Base-by-base conservation (phyloP, 1,140 invertebrate genomes). In the Ectropis grisescens region DNA sequence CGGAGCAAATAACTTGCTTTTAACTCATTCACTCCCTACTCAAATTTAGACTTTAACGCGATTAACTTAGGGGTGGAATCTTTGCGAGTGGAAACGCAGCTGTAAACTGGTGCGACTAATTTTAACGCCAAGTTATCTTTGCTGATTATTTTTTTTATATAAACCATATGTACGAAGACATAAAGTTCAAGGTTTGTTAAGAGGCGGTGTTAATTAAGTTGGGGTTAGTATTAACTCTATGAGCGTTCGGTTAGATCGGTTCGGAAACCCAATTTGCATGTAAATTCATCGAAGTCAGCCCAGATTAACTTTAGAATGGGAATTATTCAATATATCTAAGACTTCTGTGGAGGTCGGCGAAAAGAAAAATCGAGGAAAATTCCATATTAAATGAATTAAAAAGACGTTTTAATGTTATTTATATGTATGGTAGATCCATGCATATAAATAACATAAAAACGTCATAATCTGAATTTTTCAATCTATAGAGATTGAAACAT, bases 201-300 rank as follows among this genome's bases (percentile, higher is more conserved):
- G 9, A 6, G 19, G n/a, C 5, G 33, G 31, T 27, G 2, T 10
- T 29, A 33, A 33, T 41, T 41, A 44, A 26, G 15, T 34, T 41
- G 33, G 52, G 25, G 35, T 33, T 38, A 41, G 46, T 48, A 44
- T 60, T 58, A 55, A 60, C 47, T 60, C 47, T 60, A 57, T 51
- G 50, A 49, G 47, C 59, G 59, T 52, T 59, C 54, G 55, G 38
- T 37, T 30, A 32, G 27, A 64, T 60, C 54, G 53, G 52, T 53
- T 58, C 47, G 43, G 39, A 64, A 64, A 58, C 59, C 54, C 57
- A 59, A 64, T 64, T 64, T 64, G 53, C 57, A 64, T 64, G 57
- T 60, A 64, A 64, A 64, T 64, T 47, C 54, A 45, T 50, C 55
- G 59, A 64, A 59, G 59, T 59, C 57, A 50, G 47, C 53, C 37